Base-by-base conservation (phyloP, 1,140 invertebrate genomes). In the Drosophila serrata region DNA sequence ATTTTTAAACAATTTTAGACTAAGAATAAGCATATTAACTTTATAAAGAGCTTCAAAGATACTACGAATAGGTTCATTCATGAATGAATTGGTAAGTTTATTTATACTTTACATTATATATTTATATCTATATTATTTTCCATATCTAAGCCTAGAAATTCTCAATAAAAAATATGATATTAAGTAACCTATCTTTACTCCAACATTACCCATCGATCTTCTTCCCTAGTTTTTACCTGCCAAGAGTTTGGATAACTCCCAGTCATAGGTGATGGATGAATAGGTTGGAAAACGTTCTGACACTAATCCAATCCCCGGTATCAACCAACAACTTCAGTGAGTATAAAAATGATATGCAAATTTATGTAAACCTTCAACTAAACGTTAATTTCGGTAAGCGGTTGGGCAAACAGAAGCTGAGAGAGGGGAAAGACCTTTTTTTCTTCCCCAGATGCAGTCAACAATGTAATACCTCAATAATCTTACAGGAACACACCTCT, bases 361-460 rank as follows among this genome's bases (percentile, higher is more conserved):
- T 88, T 88, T 85, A 81, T 88, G 73, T 90, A 85, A 79, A 74
- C 74, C 81, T 73, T 73, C 60, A 84, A 82, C 84, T 82, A 88
- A 88, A 82, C 72, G 79, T 86, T 85, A 78, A 85, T 85, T 86
- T 73, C 70, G 67, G 53, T 88, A 87, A 87, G 82, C 82, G 58
- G 82, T 57, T 73, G 42, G 48, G 85, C 73, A 88, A 88, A 88
- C 76, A 87, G 62, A 58, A 15, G 45, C 51, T 48, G 56, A 42
- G 56, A 42, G 56, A 17, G 42, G 60, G 45, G 37, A 53, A 43
- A 60, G 46, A 24, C 19, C 53, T 67, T 49, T 42, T 60, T 33
- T 33, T n/a, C n/a, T n/a, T n/a, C n/a, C 55, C 76, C 68, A 80
- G 79, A 68, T 62, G 78, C 68, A 65, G 72, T 77, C 46, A 63